phyloP scores from a whole-genome alignment of 2,888 invertebrate genomes.

The Epistrophe grossulariae region DNA sequence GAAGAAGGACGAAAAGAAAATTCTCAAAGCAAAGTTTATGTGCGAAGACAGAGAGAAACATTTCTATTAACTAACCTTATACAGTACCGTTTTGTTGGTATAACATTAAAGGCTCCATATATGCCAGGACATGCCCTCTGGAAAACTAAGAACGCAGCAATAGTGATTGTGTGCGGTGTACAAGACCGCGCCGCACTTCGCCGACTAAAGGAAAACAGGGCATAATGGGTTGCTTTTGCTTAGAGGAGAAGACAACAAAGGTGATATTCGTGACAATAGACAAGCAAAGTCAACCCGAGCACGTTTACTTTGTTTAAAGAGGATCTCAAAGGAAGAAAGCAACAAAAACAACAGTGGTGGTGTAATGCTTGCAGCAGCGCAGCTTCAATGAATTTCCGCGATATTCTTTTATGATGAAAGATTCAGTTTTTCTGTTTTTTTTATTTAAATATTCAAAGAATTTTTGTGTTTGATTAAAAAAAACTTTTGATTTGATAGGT shows the following conservation, averaged over 20 bases:
- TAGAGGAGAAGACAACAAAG: constrained; percentile 54
- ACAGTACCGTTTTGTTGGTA: background rate
- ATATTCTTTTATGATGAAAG: background rate
- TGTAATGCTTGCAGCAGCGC: constrained; percentile 10
- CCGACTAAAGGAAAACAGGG: constrained; percentile 21
- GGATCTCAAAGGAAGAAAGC: constrained; percentile 26
- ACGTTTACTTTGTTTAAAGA: constrained; percentile 63
- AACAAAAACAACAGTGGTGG: constrained; percentile 19
- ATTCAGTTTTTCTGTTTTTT: background rate
- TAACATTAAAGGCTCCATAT: constrained; percentile 59
- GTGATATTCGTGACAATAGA: constrained; percentile 68
- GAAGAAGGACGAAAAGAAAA: constrained; percentile 27
- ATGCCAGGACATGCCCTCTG: constrained; percentile 59
- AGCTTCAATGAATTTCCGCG: constrained; percentile 11
- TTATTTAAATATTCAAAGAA: background rate
- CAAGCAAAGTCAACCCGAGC: constrained; percentile 70
- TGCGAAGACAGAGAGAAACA: constrained; percentile 38
- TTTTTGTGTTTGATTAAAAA: background rate
- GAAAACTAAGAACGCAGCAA: constrained; percentile 30
- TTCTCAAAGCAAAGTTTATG: constrained; percentile 46
- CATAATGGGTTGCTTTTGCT: constrained; percentile 28
- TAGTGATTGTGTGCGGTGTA: constrained; percentile 41
- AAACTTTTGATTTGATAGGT: background rate
- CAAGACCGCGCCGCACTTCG: background rate
- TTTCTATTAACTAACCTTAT: constrained; percentile 61